Evolutionary conservation across 2,888 invertebrate genomes (phyloP), one percentile per base, ranked within the genome.

Genomic region (Tortrix viridana): DNA sequence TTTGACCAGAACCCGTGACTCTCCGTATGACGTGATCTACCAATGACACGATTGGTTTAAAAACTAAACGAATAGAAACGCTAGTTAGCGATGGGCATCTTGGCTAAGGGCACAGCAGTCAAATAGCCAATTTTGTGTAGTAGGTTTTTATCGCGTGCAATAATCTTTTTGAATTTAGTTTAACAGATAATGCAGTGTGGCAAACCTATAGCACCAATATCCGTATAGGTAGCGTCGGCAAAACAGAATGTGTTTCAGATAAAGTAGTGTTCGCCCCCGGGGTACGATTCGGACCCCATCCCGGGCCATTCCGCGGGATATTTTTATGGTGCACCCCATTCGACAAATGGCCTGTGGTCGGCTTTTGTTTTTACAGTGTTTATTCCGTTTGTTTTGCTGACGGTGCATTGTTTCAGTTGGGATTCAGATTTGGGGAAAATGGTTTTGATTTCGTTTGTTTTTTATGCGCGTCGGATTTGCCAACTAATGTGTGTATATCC

Each of bases 311-410:
- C 37, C 26, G 46, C 56, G 56, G 50, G 56, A 46, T 56, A 65
- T 55, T 65, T 65, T 65, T 65, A 65, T 65, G 54, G 65, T 41
- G 38, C 49, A 47, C 37, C 38, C 60, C 20, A 55, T 65, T 56
- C 38, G 55, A 60, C 49, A 65, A 62, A 62, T 57, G 41, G 56
- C 19, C 55, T 46, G 60, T 38, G 65, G 65, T 55, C 41, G 49
- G 50, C 50, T 56, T 60, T 60, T 65, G 65, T 63, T 53, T 65
- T 60, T 55, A 46, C 46, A 43, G 44, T 44, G 59, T 65, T 55
- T 55, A 55, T 52, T 23, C 46, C n/a, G 46, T 47, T 55, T 55
- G 44, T 56, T 46, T 62, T 50, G 56, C 62, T 52, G 49, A 56
- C 48, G 19, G 26, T 22, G 32, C 41, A 14, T 18, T 22, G 50